A percentile compares a stretch with the other conserved stretches of the same genome.
Evolutionary conservation across 2,888 invertebrate species (phyloP).

Genomic region (Cryptus viduatorius): DNA sequence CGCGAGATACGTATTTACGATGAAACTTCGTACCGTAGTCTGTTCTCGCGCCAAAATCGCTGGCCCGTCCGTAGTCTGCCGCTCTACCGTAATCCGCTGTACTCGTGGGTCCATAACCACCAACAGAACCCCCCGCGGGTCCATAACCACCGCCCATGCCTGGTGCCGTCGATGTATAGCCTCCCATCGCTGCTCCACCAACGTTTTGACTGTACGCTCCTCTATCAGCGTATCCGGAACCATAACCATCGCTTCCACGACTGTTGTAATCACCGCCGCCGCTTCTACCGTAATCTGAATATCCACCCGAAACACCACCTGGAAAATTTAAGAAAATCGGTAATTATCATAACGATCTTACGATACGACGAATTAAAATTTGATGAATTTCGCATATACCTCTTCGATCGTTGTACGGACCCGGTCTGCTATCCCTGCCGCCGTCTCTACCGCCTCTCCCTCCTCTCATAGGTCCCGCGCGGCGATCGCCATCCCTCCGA

Average conservation of each 20-base stretch:
- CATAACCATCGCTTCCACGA: constrained; percentile 80
- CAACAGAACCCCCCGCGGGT: constrained; percentile 80
- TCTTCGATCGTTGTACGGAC: constrained; percentile 84
- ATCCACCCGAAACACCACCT: constrained; percentile 82
- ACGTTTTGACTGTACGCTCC: constrained; percentile 83
- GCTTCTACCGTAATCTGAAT: constrained; percentile 82
- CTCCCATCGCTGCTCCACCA: constrained; percentile 82
- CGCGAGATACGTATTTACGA: too few relatives aligned
- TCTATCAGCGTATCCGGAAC: constrained; percentile 82
- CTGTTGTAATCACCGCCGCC: constrained; percentile 81
- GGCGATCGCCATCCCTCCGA: constrained; percentile 86
- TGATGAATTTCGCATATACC: constrained; percentile 69
- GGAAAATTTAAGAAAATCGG: constrained; percentile 59
- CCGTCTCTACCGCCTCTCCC: constrained; percentile 85
- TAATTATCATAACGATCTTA: not conserved
- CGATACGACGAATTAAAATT: too few relatives aligned
- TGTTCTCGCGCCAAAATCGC: constrained; percentile 81
- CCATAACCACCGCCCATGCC: constrained; percentile 82
- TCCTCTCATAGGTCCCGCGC: constrained; percentile 86
- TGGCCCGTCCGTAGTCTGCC: constrained; percentile 80
- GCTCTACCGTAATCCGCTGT: constrained; percentile 82
- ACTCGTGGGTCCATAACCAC: constrained; percentile 82
- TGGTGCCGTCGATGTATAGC: constrained; percentile 80
- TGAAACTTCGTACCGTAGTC: constrained; percentile 78
- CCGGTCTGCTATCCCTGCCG: constrained; percentile 85